Percentiles rank a stretch among this genome's conserved stretches.
Conservation (phyloP, 2,113 vertebrate genomes). For the Phyllostomus hastatus region DNA sequence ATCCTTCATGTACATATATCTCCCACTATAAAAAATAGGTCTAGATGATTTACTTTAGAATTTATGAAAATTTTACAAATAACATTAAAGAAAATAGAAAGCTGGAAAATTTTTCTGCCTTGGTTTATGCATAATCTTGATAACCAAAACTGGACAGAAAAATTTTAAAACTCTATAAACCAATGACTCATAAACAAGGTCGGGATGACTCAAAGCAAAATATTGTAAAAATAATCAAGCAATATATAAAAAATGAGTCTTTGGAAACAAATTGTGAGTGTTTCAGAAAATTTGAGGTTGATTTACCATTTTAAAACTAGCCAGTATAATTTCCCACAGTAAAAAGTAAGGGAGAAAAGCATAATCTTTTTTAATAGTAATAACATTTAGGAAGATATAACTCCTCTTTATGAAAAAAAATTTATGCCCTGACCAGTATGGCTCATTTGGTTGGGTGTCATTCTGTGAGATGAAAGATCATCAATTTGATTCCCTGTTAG, state of each 20-base stretch:
- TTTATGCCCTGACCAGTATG: background rate
- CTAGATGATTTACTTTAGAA: background rate
- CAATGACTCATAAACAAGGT: background rate
- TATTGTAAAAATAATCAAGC: background rate
- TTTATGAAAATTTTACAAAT: background rate
- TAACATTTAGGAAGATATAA: background rate
- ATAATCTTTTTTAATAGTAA: background rate
- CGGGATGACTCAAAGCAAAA: background rate
- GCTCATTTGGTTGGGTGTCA: no score
- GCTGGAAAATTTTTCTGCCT: background rate
- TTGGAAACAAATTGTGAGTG: background rate
- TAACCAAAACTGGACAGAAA: background rate
- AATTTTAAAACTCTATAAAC: background rate
- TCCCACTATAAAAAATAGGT: background rate
- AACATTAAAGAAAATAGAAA: background rate
- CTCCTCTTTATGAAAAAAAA: background rate
- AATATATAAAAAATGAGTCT: background rate
- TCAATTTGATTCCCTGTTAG: no score
- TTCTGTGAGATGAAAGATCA: no score
- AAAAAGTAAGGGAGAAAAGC: background rate
- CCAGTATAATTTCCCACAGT: background rate
- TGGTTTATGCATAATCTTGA: background rate
- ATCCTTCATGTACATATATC: background rate
- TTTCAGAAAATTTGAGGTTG: background rate
- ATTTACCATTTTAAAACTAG: background rate